phyloP scores from a whole-genome alignment of 2,888 invertebrate species.

The Schizaphis graminum region DNA sequence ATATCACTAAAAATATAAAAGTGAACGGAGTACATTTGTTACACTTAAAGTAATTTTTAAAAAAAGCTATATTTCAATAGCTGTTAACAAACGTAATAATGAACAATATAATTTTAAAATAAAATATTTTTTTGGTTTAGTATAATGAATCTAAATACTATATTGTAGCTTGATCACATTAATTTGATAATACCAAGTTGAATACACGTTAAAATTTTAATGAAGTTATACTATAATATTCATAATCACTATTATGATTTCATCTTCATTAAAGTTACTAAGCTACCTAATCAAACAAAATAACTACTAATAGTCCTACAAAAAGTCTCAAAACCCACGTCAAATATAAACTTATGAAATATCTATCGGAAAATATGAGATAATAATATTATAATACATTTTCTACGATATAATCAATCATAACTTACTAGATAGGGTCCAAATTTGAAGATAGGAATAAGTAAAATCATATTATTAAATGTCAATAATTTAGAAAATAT shows the following conservation, averaged over 20 bases:
- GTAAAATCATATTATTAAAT: neutral
- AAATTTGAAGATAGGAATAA: neutral
- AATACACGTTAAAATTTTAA: neutral
- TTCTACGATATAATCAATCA: neutral
- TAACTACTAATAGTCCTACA: neutral
- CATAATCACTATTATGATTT: neutral
- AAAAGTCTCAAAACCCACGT: neutral
- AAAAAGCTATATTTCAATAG: neutral
- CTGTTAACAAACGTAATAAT: neutral
- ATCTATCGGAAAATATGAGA: neutral
- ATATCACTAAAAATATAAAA: neutral
- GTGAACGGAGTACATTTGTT: neutral
- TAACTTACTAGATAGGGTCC: neutral
- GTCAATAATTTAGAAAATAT: neutral
- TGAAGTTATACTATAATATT: neutral
- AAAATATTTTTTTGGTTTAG: neutral
- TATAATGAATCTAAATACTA: neutral
- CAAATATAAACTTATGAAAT: neutral
- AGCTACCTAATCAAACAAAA: neutral
- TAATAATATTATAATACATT: too few species aligned
- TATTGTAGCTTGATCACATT: neutral
- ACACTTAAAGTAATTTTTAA: neutral
- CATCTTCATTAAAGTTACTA: neutral
- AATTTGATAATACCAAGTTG: neutral
- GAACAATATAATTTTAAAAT: neutral